Evolutionary conservation across 2,888 invertebrate genomes (phyloP).

Genomic region (Lepetodrilus schrolli): DNA sequence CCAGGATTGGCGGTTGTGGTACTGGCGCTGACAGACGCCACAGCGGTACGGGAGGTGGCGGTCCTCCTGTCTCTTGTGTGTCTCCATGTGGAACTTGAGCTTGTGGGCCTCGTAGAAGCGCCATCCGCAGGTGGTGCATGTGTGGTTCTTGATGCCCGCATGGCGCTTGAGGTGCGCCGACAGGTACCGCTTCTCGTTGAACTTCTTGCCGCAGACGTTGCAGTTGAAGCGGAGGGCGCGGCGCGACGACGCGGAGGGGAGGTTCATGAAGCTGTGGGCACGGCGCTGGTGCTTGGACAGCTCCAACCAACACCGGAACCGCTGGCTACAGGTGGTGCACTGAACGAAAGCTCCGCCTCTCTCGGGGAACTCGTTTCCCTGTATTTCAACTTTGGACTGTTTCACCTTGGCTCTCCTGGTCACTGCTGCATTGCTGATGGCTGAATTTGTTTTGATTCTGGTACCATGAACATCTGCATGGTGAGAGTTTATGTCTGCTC

Average conservation of each 20-base stretch:
- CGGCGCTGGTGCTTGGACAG: not conserved
- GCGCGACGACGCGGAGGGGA: not conserved
- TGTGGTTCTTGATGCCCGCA: slow-evolving; percentile 39
- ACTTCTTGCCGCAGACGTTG: slow-evolving; percentile 42
- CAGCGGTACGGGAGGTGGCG: slow-evolving; percentile 43
- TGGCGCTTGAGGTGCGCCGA: slow-evolving; percentile 45
- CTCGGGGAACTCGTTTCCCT: not conserved
- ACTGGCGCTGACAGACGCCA: slow-evolving; percentile 41
- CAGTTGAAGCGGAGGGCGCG: slow-evolving; percentile 1
- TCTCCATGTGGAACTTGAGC: slow-evolving; percentile 44
- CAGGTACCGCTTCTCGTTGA: slow-evolving; percentile 43
- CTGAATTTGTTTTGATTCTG: not conserved
- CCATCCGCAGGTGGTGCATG: slow-evolving; percentile 43
- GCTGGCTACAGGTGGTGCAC: not conserved
- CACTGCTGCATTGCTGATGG: not conserved
- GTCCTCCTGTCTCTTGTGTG: slow-evolving; percentile 39
- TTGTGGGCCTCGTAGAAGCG: slow-evolving; percentile 46
- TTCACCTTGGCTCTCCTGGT: not conserved
- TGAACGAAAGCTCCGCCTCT: not conserved
- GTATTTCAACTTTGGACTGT: not conserved
- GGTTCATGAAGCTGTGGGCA: slow-evolving; percentile 1
- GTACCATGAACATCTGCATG: not conserved
- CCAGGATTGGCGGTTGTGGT: slow-evolving; percentile 42
- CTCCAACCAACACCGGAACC: not conserved
- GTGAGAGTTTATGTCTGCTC: not conserved